Conservation (phyloP, 2,113 vertebrate species). For the Vulpes vulpes region DNA sequence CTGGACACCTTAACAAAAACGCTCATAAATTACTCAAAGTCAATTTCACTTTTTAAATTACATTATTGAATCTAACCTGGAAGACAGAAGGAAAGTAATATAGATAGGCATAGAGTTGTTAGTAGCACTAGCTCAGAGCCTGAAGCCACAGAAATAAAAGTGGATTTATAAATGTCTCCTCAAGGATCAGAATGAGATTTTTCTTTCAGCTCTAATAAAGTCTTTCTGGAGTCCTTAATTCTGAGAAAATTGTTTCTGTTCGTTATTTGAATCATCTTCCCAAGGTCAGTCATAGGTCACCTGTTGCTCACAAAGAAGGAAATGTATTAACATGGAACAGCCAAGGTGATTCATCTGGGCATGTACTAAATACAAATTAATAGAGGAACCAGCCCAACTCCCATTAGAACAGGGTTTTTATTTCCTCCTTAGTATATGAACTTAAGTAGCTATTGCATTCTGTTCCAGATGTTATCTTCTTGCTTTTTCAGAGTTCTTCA, state of each 20-base stretch:
- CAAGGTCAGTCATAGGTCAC: neutral
- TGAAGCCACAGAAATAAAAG: neutral
- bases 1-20: neutral
- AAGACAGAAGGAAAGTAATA: neutral
- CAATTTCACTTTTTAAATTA: neutral
- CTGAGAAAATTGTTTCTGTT: slow-evolving; percentile 25
- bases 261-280: slow-evolving; percentile 14
- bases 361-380: neutral
- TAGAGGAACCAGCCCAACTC: neutral
- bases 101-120: neutral
- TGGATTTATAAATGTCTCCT: neutral
- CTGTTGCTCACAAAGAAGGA: slow-evolving; percentile 26
- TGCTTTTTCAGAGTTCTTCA: slow-evolving; percentile 34
- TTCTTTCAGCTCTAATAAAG: neutral
- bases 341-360: slow-evolving; percentile 7
- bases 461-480: neutral
- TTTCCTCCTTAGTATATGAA: neutral
- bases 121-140: neutral
- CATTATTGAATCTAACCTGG: neutral
- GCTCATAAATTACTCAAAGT: neutral
- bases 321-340: neutral
- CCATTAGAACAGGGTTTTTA: neutral
- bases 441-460: neutral
- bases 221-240: neutral
- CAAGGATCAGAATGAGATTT: neutral